Percentiles rank a stretch among this genome's conserved stretches.
phyloP scores from a whole-genome alignment of 2,113 vertebrate species.

The Pituophis catenifer region DNA sequence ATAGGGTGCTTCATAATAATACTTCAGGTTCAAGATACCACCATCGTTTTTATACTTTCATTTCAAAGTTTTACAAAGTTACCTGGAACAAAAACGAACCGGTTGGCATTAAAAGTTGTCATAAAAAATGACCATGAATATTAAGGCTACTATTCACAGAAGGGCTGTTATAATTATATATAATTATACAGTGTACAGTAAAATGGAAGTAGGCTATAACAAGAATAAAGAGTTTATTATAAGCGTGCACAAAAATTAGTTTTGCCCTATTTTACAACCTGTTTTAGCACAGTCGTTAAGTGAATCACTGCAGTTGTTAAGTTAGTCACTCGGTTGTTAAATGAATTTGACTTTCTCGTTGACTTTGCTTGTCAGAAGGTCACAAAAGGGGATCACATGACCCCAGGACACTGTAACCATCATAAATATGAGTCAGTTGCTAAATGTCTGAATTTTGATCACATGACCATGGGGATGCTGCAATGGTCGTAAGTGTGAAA shows the following conservation, averaged over 20 bases:
- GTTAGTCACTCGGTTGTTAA: not conserved
- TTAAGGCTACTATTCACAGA: not conserved
- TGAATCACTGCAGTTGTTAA: not conserved
- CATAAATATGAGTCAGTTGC: not conserved
- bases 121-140: not conserved
- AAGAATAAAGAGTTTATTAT: not conserved
- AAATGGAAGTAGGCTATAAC: not conserved
- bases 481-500: not conserved
- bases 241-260: not conserved
- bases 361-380: not conserved
- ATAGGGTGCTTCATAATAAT: not conserved
- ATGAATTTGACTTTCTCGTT: not conserved
- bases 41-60: not conserved
- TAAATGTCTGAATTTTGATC: not conserved
- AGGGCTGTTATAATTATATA: not conserved
- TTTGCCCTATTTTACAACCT: not conserved
- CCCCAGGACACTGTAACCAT: not conserved
- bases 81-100: fast-evolving
- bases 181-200: not conserved
- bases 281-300: not conserved
- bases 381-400: not conserved
- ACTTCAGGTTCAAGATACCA: not conserved
- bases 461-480: not conserved
- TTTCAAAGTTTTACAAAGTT: constrained; percentile 1
- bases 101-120: not conserved